Percentiles rank a stretch among this genome's conserved stretches.
These are phyloP conservation scores for Acronicta aceris DNA, from an alignment of 2,888 invertebrate genomes.

Conservation along the genomic window DNA sequence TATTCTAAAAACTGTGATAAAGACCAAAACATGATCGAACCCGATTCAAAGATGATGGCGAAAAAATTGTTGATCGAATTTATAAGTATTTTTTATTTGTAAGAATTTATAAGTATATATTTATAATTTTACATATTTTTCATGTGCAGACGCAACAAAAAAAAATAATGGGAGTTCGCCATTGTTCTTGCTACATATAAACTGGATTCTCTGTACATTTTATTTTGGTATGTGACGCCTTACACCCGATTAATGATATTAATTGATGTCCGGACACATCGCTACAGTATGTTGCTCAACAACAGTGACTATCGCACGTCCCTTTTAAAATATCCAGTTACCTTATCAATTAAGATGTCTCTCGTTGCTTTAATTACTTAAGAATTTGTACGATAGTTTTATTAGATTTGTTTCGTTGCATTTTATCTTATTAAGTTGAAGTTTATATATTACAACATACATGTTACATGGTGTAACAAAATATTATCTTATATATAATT, in stretches of 20 bases:
- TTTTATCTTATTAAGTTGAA: slow-evolving; percentile 23
- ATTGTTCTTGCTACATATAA: too few species aligned
- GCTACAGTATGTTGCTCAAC: slow-evolving; percentile 45
- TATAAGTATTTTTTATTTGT: too few species aligned
- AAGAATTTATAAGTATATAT: too few species aligned
- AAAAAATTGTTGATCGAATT: too few species aligned
- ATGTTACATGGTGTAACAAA: too few species aligned
- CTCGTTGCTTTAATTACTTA: slow-evolving; percentile 47
- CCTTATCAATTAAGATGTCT: slow-evolving; percentile 58
- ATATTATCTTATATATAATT: background rate
- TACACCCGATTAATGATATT: slow-evolving; percentile 76
- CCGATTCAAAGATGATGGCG: too few species aligned
- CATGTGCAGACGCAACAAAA: too few species aligned
- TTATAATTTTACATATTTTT: too few species aligned
- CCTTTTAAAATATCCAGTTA: slow-evolving; percentile 76
- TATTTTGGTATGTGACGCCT: slow-evolving; percentile 53
- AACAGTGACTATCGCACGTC: slow-evolving; percentile 48
- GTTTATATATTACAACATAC: too few species aligned
- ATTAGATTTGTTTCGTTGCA: slow-evolving; percentile 25
- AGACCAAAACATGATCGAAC: too few species aligned
- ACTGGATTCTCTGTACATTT: slow-evolving; percentile 20
- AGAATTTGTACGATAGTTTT: slow-evolving; percentile 31
- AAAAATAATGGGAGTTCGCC: too few species aligned
- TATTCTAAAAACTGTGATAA: too few species aligned
- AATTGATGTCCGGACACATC: slow-evolving; percentile 73